These are phyloP conservation scores for Bos javanicus DNA, from an alignment of 2,113 vertebrate species.

Conservation along the genomic window DNA sequence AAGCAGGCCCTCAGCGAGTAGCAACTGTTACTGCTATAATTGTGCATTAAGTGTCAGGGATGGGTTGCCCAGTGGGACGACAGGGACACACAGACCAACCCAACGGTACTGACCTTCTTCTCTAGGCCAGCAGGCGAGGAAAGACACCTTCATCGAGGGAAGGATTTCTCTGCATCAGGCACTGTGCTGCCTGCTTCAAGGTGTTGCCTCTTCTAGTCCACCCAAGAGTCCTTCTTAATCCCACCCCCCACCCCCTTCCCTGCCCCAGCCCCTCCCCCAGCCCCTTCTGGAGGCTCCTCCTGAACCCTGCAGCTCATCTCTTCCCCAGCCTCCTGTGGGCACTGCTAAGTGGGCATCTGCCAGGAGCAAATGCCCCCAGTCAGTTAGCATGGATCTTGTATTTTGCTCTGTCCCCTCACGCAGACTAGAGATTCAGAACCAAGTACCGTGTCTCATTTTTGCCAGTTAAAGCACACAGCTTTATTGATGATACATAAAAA, in stretches of 20 bases:
- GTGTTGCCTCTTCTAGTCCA: not conserved
- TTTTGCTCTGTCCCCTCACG: not conserved
- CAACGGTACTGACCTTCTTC: not conserved
- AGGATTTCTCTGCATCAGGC: not conserved
- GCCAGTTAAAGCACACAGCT: slow-evolving; percentile 45
- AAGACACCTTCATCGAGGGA: not conserved
- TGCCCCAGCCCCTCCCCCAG: not conserved
- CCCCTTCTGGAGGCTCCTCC: not conserved
- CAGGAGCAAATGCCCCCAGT: not conserved
- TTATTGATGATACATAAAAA: slow-evolving; percentile 63
- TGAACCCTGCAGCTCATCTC: not conserved
- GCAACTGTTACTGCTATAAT: not conserved
- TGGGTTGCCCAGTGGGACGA: not conserved
- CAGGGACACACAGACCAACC: not conserved
- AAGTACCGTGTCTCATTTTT: not conserved
- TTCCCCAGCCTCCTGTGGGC: not conserved
- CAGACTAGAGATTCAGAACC: not conserved
- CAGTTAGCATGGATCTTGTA: not conserved
- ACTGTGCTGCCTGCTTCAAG: not conserved
- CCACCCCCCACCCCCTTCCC: too few species aligned
- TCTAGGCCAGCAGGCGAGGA: not conserved
- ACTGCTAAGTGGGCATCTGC: not conserved
- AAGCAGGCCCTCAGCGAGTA: not conserved
- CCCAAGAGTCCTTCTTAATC: not conserved
- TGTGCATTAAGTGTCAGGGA: not conserved